These are phyloP conservation scores for Crypturellus tataupa DNA, from an alignment of 2,797 vertebrate genomes.

Conservation along the genomic window DNA sequence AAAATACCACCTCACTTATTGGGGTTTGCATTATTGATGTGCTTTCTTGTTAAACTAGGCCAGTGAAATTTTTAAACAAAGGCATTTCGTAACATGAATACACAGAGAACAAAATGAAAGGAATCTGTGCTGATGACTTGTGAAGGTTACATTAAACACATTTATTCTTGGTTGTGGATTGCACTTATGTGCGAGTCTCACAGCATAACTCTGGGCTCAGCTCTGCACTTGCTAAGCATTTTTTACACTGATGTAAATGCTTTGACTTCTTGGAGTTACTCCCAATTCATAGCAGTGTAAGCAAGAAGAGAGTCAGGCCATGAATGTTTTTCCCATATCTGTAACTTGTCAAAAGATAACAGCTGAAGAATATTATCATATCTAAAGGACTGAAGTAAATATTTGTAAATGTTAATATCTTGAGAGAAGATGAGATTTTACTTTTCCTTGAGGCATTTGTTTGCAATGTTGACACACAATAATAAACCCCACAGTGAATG, in stretches of 20 bases:
- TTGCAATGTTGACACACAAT: slow-evolving; percentile 24
- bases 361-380: slow-evolving; percentile 6
- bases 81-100: neutral
- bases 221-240: neutral
- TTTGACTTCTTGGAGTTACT: slow-evolving; percentile 6
- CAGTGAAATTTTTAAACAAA: slow-evolving; percentile 35
- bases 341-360: slow-evolving; percentile 30
- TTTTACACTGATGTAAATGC: neutral
- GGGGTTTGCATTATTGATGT: slow-evolving; percentile 29
- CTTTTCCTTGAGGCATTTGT: slow-evolving; percentile 36
- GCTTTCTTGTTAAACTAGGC: slow-evolving; percentile 35
- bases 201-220: neutral
- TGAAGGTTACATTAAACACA: slow-evolving; percentile 34
- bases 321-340: neutral
- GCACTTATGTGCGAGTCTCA: neutral
- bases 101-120: slow-evolving; percentile 29
- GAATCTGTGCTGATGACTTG: slow-evolving; percentile 9
- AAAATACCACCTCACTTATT: neutral
- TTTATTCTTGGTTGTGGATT: slow-evolving; percentile 14
- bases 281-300: neutral
- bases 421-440: slow-evolving; percentile 34
- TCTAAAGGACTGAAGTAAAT: slow-evolving; percentile 48
- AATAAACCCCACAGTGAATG: slow-evolving; percentile 11
- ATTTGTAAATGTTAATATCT: slow-evolving; percentile 58
- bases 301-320: neutral